Evolutionary conservation across 2,888 invertebrate species (phyloP), one percentile per base, ranked within the genome.

Genomic region (Amaurobius ferox): DNA sequence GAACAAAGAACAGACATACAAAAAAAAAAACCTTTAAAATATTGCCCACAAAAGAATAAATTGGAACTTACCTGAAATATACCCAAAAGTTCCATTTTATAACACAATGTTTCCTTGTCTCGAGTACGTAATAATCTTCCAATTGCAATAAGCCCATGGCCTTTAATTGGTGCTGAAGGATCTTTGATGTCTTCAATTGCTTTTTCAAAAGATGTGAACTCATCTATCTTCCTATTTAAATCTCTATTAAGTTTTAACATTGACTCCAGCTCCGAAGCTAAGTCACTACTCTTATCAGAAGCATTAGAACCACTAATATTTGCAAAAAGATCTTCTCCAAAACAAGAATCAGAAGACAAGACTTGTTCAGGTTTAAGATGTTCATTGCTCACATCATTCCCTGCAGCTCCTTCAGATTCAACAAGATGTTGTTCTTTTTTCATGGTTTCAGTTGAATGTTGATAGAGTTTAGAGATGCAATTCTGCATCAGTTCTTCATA

Each of bases 91-190:
- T 79, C 61, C 29, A 55, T 30, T 28, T 76, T 79, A n/a, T 74
- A 68, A 28, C 62, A 30, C 9, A 86, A 7, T 40, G 94, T 93
- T 89, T 94, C 94, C 30, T 92, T 89, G 91, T 96, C 94, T 88
- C 93, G 93, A 23, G 91, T 91, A 90, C 94, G 93, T 71, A 97
- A 93, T n/a, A 97, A 92, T 91, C 94, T 95, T 19, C 94, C 94
- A 19, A 97, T 91, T 70, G 93, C 92, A 89, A 96, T 94, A 44
- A 97, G 92, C 7, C 95, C 97, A 91, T 97, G 96, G 13, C 95
- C 96, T 90, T 95, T 93, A 0, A 95, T 94, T n/a, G 96, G 96
- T 67, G 97, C 91, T 79, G 95, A 90, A 30, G 94, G 93, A 92
- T 96, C 95, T 90, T 93, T 93, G 26, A 95, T 92, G 91, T 96